Base-by-base conservation (phyloP, 2,797 vertebrate species). In the Psittacula echo region DNA sequence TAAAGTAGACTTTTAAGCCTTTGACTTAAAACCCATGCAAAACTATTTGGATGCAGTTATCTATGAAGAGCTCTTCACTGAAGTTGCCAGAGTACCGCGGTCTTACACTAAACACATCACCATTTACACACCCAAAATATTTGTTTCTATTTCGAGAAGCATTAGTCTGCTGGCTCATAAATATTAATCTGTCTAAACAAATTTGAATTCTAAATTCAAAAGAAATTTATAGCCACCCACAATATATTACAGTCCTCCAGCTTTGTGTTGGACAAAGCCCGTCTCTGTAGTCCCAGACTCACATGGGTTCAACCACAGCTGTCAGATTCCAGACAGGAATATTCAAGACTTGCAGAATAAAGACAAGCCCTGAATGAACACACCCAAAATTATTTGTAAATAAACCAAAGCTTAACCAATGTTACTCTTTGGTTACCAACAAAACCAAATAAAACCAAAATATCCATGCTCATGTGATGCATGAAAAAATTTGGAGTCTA, bases 221-320 rank as follows among this genome's bases (percentile, higher is more conserved):
- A 81, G 6, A 62, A 68, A 51, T 65, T 19, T 22, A 26, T 29
- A 87, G 19, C 11, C 32, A 23, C 12, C 11, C 17, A 48, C 8
- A 47, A 13, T 3, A 13, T 20, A 11, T 22, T 47, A 23, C 4
- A 13, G 20, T 75, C 6, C 37, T 51, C 22, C 87, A 64, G 13
- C 11, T 64, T 68, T 3, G 1, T 8, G 6, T 10, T 48, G 42
- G 37, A 44, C 32, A 58, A 54, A 37, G n/a, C 11, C 21, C n/a
- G 22, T 23, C 8, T 14, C 30, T 53, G 7, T 4, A 39, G 12
- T 62, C 23, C 44, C 22, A 64, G 26, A 37, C 6, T 76, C 45
- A 45, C 0, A 0, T 7, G 39, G 7, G 11, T 32, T 50, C 47
- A 67, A 11, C 7, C 29, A n/a, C 47, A 67, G 18, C 32, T 50